A percentile compares a stretch with the other conserved stretches of the same genome.
Conservation (phyloP, 1,140 invertebrate genomes). For the Drosophila pandora region DNA sequence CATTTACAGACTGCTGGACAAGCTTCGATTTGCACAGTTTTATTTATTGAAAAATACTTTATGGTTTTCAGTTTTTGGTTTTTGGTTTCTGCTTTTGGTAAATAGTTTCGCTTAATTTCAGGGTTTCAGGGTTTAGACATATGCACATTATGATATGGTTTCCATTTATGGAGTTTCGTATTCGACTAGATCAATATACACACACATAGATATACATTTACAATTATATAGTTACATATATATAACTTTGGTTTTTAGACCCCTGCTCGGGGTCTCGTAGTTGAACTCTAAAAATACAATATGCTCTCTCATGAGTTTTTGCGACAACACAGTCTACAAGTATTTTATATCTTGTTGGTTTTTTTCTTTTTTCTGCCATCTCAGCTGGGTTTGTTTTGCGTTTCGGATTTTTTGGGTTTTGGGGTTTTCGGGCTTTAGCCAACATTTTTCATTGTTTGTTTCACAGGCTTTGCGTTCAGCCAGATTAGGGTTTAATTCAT, state of each 20-base stretch:
- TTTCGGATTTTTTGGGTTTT: constrained; percentile 2
- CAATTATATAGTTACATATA: constrained; percentile 26
- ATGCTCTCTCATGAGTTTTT: constrained; percentile 9
- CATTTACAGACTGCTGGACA: constrained; percentile 20
- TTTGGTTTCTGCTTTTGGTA: constrained; percentile 32
- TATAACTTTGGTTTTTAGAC: constrained; percentile 57
- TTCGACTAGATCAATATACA: constrained; percentile 56
- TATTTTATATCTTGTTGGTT: constrained; percentile 20
- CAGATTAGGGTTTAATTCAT: constrained; percentile 66
- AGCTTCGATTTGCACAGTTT: constrained; percentile 60
- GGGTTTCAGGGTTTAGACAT: constrained; percentile 49
- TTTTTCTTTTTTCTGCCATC: constrained; percentile 14
- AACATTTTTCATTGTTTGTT: constrained; percentile 55
- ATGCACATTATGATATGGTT: constrained; percentile 77
- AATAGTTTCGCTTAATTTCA: constrained; percentile 56
- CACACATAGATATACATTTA: constrained; percentile 48
- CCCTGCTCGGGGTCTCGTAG: constrained; percentile 52
- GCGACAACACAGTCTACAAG: constrained; percentile 44
- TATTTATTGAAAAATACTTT: constrained; percentile 75
- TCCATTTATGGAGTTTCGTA: constrained; percentile 51
- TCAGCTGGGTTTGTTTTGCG: neutral
- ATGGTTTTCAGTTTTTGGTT: constrained; percentile 13
- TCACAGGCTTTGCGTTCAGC: constrained; percentile 33
- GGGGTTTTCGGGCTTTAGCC: constrained; percentile 13
- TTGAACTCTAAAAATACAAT: constrained; percentile 72